phyloP scores from a whole-genome alignment of 2,888 invertebrate species.

The Dendrolimus houi region DNA sequence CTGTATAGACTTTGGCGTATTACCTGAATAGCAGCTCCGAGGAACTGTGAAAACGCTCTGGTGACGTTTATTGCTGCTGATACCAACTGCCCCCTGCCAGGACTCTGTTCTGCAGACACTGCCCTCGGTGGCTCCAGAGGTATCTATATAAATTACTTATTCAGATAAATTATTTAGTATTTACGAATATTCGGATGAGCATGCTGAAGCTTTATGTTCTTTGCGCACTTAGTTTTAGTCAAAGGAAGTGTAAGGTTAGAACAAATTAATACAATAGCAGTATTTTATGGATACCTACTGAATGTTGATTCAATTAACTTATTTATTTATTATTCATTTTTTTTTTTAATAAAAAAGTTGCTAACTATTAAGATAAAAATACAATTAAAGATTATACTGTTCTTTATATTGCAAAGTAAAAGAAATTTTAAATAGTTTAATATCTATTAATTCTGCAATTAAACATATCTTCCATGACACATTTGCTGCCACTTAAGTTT shows the following conservation, averaged over 20 bases:
- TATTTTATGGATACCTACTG: no score
- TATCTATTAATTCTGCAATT: no score
- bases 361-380: no score
- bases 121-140: conserved; percentile 67
- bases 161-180: conserved; percentile 5
- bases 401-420: no score
- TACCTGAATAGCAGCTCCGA: conserved; percentile 87
- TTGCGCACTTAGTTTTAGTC: not conserved
- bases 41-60: conserved; percentile 85
- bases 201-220: not conserved
- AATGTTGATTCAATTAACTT: no score
- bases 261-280: no score
- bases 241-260: not conserved
- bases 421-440: no score
- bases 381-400: no score
- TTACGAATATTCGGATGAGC: not conserved
- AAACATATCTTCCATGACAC: no score
- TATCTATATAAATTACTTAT: conserved; percentile 33
- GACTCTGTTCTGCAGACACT: conserved; percentile 46
- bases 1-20: not conserved
- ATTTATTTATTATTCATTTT: no score
- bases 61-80: conserved; percentile 86
- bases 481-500: no score
- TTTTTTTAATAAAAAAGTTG: no score
- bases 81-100: conserved; percentile 73